Percentiles rank a stretch among this genome's conserved stretches.
Conservation (phyloP, 2,113 vertebrate species). For the Solea senegalensis region DNA sequence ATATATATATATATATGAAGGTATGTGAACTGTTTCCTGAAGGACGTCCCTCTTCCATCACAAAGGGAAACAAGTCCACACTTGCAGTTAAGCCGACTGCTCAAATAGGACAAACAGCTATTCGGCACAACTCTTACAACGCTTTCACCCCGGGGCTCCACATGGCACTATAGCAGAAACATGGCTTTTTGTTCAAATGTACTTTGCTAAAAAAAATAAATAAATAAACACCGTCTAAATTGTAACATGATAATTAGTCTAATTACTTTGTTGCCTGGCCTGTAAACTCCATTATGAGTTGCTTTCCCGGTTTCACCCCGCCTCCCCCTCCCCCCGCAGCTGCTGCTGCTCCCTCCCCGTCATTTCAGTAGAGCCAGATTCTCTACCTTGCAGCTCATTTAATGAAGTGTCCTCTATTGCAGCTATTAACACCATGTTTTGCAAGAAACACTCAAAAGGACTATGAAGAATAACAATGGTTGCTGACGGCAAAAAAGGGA, state of each 20-base stretch:
- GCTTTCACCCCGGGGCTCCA: constrained; percentile 56
- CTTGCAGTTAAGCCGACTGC: constrained; percentile 66
- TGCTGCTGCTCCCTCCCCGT: constrained; percentile 29
- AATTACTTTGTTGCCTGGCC: constrained; percentile 72
- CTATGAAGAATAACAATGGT: constrained; percentile 11
- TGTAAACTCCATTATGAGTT: constrained; percentile 56
- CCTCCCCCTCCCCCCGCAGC: constrained; percentile 15
- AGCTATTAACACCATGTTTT: constrained; percentile 52
- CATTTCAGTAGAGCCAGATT: constrained; percentile 35
- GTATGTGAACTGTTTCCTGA: no score
- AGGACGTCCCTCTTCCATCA: constrained; percentile 26
- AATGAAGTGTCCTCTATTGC: constrained; percentile 40
- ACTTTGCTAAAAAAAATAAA: constrained; percentile 49
- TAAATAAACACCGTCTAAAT: constrained; percentile 46
- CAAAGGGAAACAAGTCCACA: constrained; percentile 62
- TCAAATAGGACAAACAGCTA: constrained; percentile 64
- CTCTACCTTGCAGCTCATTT: constrained; percentile 42
- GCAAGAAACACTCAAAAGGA: constrained; percentile 33
- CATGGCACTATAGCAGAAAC: constrained; percentile 23
- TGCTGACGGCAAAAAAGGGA: constrained; percentile 29
- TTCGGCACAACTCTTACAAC: constrained; percentile 50
- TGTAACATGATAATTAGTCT: constrained; percentile 68
- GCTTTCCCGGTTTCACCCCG: constrained; percentile 36
- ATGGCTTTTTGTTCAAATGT: constrained; percentile 11
- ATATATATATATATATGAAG: neutral